phyloP scores from a whole-genome alignment of 2,888 invertebrate genomes.

The Hypomecis punctinalis region DNA sequence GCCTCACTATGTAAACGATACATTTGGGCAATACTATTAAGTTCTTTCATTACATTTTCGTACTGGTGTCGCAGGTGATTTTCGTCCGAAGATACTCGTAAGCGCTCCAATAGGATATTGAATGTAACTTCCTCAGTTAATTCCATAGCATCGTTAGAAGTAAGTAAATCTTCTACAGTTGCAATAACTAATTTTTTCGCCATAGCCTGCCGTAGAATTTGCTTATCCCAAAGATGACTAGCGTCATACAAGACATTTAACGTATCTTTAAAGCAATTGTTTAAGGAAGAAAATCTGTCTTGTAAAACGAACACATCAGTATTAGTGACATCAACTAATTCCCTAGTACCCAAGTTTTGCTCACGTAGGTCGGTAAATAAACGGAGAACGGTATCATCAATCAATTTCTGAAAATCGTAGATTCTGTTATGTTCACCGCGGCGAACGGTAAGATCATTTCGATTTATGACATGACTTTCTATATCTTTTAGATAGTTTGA shows the following conservation, averaged over 20 bases:
- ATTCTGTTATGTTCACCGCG: constrained; percentile 32
- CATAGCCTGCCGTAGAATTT: constrained; percentile 67
- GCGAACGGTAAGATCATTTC: constrained; percentile 35
- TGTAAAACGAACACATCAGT: constrained; percentile 56
- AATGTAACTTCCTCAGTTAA: constrained; percentile 64
- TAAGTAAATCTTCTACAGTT: constrained; percentile 72
- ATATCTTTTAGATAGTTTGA: constrained; percentile 56
- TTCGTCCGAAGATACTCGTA: constrained; percentile 59
- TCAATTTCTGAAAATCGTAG: constrained; percentile 47
- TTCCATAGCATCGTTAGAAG: constrained; percentile 64
- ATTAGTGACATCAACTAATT: constrained; percentile 47
- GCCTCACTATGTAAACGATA: constrained; percentile 61
- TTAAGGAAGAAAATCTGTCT: constrained; percentile 62
- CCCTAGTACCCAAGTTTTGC: constrained; percentile 31
- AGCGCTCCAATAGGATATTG: constrained; percentile 66
- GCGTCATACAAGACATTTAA: constrained; percentile 64
- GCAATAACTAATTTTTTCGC: constrained; percentile 69
- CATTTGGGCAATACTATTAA: constrained; percentile 58
- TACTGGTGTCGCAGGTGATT: constrained; percentile 61
- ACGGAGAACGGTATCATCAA: constrained; percentile 50
- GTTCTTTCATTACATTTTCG: constrained; percentile 49
- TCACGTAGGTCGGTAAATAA: constrained; percentile 44
- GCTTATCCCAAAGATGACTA: constrained; percentile 70
- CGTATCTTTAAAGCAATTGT: constrained; percentile 64
- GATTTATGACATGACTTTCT: constrained; percentile 51